Base-by-base conservation (phyloP, 2,113 vertebrate genomes). In the Pseudopodoces humilis region DNA sequence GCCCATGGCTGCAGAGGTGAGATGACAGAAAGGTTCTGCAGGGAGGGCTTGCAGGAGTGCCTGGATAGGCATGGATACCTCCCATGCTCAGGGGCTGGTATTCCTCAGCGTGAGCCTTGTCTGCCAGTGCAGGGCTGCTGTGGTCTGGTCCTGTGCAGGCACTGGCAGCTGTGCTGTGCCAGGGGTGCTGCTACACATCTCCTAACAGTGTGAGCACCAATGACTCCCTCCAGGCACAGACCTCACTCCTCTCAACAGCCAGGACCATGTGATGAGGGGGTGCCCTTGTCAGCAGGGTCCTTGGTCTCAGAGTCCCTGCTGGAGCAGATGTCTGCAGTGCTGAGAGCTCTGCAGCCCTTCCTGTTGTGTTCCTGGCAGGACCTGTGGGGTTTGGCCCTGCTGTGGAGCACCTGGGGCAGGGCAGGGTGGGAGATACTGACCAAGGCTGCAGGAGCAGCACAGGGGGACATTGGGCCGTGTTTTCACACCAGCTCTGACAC, bases 381-480 rank as follows among this genome's bases (percentile, higher is more conserved):
- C n/a, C 58, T 55, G 47, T 0, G 3, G 44, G 35, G 5, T n/a
- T 63, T 55, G 64, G 59, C 27, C 13, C 13, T 81, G 47, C 33
- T 39, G 37, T 19, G 35, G 30, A 59, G 47, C 35, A 46, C 18
- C 58, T 35, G 47, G 41, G 56, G 30, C 43, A 39, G 39, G 27
- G 50, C 24, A 46, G 53, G 70, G 74, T 22, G 55, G 88, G 85
- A 50, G 53, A 24, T 33, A 17, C 39, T 74, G 69, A 31, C n/a
- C 21, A 16, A 64, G 76, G 86, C 43, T 67, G 35, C 16, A 62
- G 23, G 11, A 25, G 90, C 35, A 69, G 47, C 27, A 9, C 0
- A 2, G 55, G 44, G 41, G 12, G 52, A 37, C 46, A 10, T 0
- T 1, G 43, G 49, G 39, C 24, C 1, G 1, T 1, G 1, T 22